Evolutionary conservation across 2,113 vertebrate genomes (phyloP), one percentile per base, ranked within the genome.

Genomic region (Galeopterus variegatus): DNA sequence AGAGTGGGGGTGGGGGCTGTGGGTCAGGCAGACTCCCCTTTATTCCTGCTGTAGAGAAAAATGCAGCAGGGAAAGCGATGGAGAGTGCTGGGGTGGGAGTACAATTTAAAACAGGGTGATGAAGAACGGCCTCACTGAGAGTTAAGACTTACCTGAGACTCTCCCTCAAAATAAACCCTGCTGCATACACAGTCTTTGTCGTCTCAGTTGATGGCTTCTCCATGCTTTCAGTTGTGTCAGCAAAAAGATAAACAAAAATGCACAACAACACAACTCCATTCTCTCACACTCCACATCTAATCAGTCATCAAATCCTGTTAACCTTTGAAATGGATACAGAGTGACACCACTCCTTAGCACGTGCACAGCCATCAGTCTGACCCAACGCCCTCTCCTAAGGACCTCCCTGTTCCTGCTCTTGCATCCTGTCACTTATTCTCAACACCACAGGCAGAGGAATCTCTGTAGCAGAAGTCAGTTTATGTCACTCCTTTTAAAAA

Each of bases 191-290:
- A 58, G 23, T 81, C 28, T 73, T 80, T 18, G 73, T 45, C 56
- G 13, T 76, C 58, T 94, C 41, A 48, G 14, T 2, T 31, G 56
- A 83, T 50, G 69, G 21, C 70, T 67, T 94, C 58, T 48, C 56
- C 11, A 65, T 45, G 28, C 28, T 60, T 67, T 67, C 79, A 58
- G 36, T 12, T 77, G 11, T 58, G 19, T 36, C 21, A 73, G 69
- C 13, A 52, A 67, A 80, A n/a, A 45, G 75, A 31, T 12, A 96
- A 89, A 60, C 48, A 67, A 76, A 95, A 92, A 56, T 17, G 21
- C 87, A 48, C 54, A 67, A 28, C 17, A 41, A 41, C 41, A 41
- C 41, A 41, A 41, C 41, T 41, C 64, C 50, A 19, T 45, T 60
- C 23, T 11, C 88, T 92, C 54, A 83, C 8, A 67, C 4, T 15